Conservation (phyloP, 2,888 invertebrate species). For the Latheticus oryzae region DNA sequence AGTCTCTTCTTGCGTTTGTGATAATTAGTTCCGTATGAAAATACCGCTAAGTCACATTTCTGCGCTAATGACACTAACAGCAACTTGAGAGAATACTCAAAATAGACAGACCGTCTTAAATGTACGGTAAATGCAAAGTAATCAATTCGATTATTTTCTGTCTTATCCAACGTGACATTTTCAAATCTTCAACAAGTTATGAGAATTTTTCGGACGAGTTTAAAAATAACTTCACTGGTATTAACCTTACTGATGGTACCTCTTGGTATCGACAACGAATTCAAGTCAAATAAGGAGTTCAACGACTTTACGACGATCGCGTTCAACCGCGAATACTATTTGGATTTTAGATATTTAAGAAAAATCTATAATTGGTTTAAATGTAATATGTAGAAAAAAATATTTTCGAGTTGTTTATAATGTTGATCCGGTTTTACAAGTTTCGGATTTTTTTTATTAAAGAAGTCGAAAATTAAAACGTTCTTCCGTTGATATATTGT, state of each 20-base stretch:
- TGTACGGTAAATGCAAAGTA: constrained; percentile 17
- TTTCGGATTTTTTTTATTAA: constrained; percentile 7
- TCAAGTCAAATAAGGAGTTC: not conserved
- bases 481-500: too few relatives aligned
- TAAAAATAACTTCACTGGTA: constrained; percentile 4
- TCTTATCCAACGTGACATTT: too few relatives aligned
- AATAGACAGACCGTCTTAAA: constrained; percentile 10
- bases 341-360: constrained; percentile 1
- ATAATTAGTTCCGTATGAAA: constrained; percentile 45
- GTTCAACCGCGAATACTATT: constrained; percentile 2
- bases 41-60: constrained; percentile 44
- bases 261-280: too few relatives aligned
- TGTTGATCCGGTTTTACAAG: constrained; percentile 14
- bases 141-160: constrained; percentile 14
- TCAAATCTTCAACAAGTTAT: too few relatives aligned
- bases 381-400: too few relatives aligned
- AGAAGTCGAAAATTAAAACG: too few relatives aligned
- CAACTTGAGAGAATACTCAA: constrained; percentile 7
- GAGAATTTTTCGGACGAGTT: too few relatives aligned
- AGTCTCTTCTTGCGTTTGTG: constrained; percentile 33
- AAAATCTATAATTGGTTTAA: too few relatives aligned
- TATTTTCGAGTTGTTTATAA: too few relatives aligned
- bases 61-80: constrained; percentile 35
- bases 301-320: constrained; percentile 12
- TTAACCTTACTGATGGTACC: constrained; percentile 3